These are phyloP conservation scores for Macaria liturata DNA, from an alignment of 2,888 invertebrate genomes.

Conservation along the genomic window DNA sequence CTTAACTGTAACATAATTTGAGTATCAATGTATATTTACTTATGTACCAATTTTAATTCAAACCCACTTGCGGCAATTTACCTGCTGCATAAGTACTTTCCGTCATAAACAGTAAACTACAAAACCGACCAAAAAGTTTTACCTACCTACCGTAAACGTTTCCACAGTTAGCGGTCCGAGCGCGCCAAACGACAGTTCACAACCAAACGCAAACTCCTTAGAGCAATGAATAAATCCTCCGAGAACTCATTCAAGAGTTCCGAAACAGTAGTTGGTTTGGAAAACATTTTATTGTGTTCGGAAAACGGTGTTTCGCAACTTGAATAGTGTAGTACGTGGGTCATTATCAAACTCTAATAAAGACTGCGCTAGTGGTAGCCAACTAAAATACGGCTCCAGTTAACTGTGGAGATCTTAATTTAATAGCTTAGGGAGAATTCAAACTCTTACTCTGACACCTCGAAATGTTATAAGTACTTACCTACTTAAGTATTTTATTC, in stretches of 20 bases:
- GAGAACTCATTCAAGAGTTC: conserved; percentile 36
- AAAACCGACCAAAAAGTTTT: conserved; percentile 26
- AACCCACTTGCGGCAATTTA: no score
- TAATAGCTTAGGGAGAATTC: no score
- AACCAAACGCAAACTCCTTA: conserved; percentile 30
- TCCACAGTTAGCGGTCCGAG: conserved; percentile 5
- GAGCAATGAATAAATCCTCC: conserved; percentile 36
- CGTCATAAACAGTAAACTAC: conserved; percentile 9
- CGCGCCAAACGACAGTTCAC: conserved; percentile 24
- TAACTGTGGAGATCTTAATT: no score
- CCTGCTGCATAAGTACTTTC: neutral
- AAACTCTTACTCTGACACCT: no score
- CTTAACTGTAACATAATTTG: no score
- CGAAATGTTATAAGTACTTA: no score
- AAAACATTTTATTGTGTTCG: conserved; percentile 42
- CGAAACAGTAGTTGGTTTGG: conserved; percentile 41
- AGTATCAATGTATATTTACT: no score
- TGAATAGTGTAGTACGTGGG: conserved; percentile 33
- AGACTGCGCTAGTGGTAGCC: conserved; percentile 20
- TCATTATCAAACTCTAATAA: conserved; percentile 35
- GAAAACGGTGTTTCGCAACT: conserved; percentile 35
- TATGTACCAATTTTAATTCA: no score
- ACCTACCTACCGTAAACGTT: conserved; percentile 17
- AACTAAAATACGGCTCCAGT: no score
- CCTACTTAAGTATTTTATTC: no score